Percentiles rank a stretch among this genome's conserved stretches.
These are phyloP conservation scores for Orthosia incerta DNA, from an alignment of 2,888 invertebrate species.

Conservation along the genomic window DNA sequence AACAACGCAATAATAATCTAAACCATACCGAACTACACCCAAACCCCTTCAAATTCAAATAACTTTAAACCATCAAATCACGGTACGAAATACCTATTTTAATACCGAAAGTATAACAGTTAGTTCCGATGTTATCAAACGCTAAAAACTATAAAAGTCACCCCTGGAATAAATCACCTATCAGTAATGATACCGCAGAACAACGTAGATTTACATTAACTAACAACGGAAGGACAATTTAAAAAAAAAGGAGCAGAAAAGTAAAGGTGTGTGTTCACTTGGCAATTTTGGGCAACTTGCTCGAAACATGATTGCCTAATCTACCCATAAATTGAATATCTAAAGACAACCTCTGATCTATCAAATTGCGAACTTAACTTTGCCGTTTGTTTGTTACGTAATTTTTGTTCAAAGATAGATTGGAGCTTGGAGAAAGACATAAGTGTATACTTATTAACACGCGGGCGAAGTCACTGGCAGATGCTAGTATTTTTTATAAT, in stretches of 20 bases:
- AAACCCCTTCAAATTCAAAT: slow-evolving; percentile 38
- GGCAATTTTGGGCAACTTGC: slow-evolving; percentile 8
- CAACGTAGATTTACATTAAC: slow-evolving; percentile 74
- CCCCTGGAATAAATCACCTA: slow-evolving; percentile 76
- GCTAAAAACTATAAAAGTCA: slow-evolving; percentile 66
- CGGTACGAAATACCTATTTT: slow-evolving; percentile 43
- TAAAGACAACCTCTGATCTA: no score
- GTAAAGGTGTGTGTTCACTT: slow-evolving; percentile 42
- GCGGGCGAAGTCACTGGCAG: no score
- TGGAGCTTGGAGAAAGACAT: no score
- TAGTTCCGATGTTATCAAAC: slow-evolving; percentile 54
- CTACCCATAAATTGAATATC: not conserved
- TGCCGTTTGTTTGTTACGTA: no score
- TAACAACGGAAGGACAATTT: slow-evolving; percentile 61
- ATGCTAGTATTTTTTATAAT: no score
- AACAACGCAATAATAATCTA: slow-evolving; percentile 8
- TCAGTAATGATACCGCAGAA: slow-evolving; percentile 70
- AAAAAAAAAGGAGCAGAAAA: slow-evolving; percentile 47
- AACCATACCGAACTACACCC: not conserved
- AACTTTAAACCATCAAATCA: slow-evolving; percentile 36
- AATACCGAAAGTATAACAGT: slow-evolving; percentile 32
- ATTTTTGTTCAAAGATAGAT: no score
- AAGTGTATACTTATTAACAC: no score
- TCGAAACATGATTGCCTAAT: not conserved
- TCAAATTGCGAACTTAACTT: no score